Percentiles rank a stretch among this genome's conserved stretches.
Conservation (phyloP, 2,113 vertebrate species). For the Passer domesticus region DNA sequence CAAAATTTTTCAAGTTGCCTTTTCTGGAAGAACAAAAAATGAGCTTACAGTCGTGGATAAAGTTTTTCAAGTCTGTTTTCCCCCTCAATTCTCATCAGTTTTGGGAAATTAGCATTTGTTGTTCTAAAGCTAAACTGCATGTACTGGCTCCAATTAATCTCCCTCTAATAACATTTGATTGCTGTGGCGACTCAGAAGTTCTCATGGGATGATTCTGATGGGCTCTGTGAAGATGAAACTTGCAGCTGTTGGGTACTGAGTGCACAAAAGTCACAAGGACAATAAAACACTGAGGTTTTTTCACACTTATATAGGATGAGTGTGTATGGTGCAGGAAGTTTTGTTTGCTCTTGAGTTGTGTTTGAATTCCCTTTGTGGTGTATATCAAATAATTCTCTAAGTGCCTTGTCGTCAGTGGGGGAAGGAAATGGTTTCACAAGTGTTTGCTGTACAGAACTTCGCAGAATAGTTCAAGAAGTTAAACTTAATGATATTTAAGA, state of each 20-base stretch:
- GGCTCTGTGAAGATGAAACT: neutral
- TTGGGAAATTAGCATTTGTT: neutral
- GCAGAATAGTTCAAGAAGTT: neutral
- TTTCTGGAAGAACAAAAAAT: neutral
- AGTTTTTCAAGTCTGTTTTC: neutral
- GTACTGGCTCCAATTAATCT: neutral
- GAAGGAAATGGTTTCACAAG: constrained; percentile 60
- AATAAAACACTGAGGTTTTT: neutral
- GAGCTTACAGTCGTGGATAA: neutral
- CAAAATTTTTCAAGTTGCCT: neutral
- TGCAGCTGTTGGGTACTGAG: neutral
- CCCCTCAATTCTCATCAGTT: neutral
- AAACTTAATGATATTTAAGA: neutral
- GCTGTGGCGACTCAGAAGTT: neutral
- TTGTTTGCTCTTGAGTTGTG: constrained; percentile 14
- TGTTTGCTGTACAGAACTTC: constrained; percentile 48
- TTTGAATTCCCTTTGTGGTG: constrained; percentile 41
- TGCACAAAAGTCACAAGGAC: neutral
- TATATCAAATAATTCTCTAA: constrained; percentile 31
- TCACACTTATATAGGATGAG: neutral
- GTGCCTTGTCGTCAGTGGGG: neutral
- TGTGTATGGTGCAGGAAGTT: neutral
- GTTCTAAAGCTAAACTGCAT: neutral
- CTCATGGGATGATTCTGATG: neutral
- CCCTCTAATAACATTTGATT: neutral